Percentiles rank a stretch among this genome's conserved stretches.
These are phyloP conservation scores for Marmota monax DNA, from an alignment of 2,113 vertebrate species.

Conservation along the genomic window DNA sequence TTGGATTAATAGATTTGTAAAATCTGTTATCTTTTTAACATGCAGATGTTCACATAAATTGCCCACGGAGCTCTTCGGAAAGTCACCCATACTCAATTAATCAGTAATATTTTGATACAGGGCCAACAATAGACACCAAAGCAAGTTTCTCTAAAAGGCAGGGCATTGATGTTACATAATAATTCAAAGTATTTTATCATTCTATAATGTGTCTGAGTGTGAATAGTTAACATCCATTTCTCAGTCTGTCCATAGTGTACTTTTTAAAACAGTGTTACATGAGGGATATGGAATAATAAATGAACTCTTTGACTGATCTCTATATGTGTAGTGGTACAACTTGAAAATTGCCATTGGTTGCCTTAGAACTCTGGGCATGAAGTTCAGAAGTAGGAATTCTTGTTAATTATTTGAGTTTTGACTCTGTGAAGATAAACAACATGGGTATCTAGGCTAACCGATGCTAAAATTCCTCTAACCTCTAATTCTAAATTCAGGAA, in stretches of 20 bases:
- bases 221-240: neutral
- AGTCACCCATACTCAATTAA: neutral
- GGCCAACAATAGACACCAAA: neutral
- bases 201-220: slow-evolving; percentile 16
- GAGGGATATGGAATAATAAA: neutral
- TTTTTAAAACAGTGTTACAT: neutral
- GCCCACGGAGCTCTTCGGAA: slow-evolving; percentile 4
- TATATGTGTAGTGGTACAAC: neutral
- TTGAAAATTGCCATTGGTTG: slow-evolving; percentile 43
- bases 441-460: slow-evolving; percentile 30
- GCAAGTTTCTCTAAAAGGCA: neutral
- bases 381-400: slow-evolving; percentile 63
- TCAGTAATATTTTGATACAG: neutral
- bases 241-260: neutral
- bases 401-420: slow-evolving; percentile 60
- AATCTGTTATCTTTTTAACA: slow-evolving; percentile 31
- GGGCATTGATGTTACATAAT: neutral
- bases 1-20: neutral
- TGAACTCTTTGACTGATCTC: neutral
- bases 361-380: slow-evolving; percentile 11
- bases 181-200: slow-evolving; percentile 46
- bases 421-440: slow-evolving; percentile 67
- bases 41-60: neutral
- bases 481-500: slow-evolving; percentile 69
- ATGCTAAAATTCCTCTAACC: slow-evolving; percentile 57